Conservation (phyloP, 2,797 vertebrate genomes). For the Hylomyscus alleni region DNA sequence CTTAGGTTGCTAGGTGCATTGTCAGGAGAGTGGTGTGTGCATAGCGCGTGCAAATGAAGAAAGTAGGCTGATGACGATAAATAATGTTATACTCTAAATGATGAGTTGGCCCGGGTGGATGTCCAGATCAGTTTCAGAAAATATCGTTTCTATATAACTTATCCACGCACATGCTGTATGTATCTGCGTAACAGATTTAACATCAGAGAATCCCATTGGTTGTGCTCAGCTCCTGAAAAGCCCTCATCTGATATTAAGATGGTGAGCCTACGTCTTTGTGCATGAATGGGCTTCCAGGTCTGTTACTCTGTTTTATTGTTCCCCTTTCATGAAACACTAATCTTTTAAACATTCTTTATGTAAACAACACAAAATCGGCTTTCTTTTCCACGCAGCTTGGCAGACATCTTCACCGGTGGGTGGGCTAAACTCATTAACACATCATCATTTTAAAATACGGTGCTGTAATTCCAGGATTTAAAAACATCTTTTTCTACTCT, state of each 20-base stretch:
- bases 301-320: background rate
- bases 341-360: background rate
- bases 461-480: slow-evolving; percentile 11
- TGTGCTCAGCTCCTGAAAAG: background rate
- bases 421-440: background rate
- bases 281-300: background rate
- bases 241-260: background rate
- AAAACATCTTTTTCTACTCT: background rate
- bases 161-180: background rate
- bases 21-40: background rate
- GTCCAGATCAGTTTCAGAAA: slow-evolving; percentile 3
- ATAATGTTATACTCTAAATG: background rate
- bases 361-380: background rate
- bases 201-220: background rate
- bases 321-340: background rate
- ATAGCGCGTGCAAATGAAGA: background rate
- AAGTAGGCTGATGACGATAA: no score
- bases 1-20: background rate
- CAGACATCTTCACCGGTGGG: background rate
- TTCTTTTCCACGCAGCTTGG: slow-evolving; percentile 22
- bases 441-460: background rate
- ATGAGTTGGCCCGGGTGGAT: background rate
- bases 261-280: background rate
- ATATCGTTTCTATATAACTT: background rate
- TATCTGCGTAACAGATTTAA: background rate